Conservation (phyloP, 2,888 invertebrate species). For the Cosmopolites sordidus region DNA sequence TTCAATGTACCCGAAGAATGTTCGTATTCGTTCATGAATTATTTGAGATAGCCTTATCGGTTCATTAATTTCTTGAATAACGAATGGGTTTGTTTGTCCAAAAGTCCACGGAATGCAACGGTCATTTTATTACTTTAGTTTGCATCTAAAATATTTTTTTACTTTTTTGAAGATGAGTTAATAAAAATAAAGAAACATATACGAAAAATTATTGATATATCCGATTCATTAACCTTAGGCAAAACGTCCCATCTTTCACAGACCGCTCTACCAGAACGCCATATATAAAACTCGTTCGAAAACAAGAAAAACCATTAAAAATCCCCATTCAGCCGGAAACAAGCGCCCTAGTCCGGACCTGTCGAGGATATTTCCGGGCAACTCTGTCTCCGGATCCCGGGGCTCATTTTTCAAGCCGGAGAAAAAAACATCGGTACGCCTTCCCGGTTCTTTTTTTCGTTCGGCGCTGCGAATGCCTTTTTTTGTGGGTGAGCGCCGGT, state of each 20-base stretch:
- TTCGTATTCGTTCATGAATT: too few species aligned
- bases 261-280: neutral
- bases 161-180: too few species aligned
- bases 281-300: neutral
- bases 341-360: slow-evolving; percentile 23
- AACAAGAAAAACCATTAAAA: neutral
- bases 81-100: too few species aligned
- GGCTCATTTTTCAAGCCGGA: slow-evolving; percentile 43
- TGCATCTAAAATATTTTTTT: too few species aligned
- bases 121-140: too few species aligned
- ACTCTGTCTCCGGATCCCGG: slow-evolving; percentile 37
- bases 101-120: too few species aligned
- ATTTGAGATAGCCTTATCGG: too few species aligned
- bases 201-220: too few species aligned
- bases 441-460: slow-evolving; percentile 41
- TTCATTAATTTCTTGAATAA: too few species aligned
- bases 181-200: too few species aligned
- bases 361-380: slow-evolving; percentile 34
- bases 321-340: slow-evolving; percentile 1
- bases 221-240: neutral
- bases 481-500: slow-evolving; percentile 30
- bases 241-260: neutral
- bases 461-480: slow-evolving; percentile 35
- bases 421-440: slow-evolving; percentile 44
- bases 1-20: too few species aligned